Base-by-base conservation (phyloP, 2,888 invertebrate species). In the Pyralis farinalis region DNA sequence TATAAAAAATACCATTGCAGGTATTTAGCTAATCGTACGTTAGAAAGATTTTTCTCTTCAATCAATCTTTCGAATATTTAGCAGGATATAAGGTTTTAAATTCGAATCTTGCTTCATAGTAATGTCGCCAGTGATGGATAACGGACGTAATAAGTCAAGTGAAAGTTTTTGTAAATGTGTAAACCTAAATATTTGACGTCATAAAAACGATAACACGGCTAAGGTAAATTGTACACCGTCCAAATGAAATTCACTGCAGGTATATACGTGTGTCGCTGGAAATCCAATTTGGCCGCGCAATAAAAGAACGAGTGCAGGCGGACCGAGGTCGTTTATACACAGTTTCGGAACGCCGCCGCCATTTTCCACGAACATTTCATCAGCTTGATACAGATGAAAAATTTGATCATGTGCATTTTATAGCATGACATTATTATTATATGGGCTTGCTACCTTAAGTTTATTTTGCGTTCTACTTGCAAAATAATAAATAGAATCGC, bases 271-370 rank as follows among this genome's bases (percentile, higher is more conserved):
- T 66, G 57, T 58, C 57, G 63, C 48, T 48, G 58, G 55, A 61
- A 78, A 78, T 79, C 65, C 72, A 80, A 82, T 81, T 80, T 76
- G 58, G 64, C 49, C 53, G 53, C 61, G 72, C 67, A 77, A 74
- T 78, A 76, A 76, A 79, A 76, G 70, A 69, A 66, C 58, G 58
- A 54, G 66, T 67, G 64, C 41, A 35, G 42, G 39, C 50, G 46
- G 45, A 50, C 8, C 25, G 25, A 4, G 20, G 29, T 10, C 31
- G 37, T 30, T 37, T 37, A 37, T 31, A 37, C 37, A 37, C 37
- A 37, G 37, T 37, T 37, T 37, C 36, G 36, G 30, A 12, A 25
- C 25, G 25, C 25, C 20, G 21, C 7, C 21, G 21, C 30, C 35
- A 36, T 36, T 37, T 37, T 25, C 25, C 20, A 28, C 11, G 30